Evolutionary conservation across 92 coral and sea anemone genomes (phyloP).

Genomic region (Muricea muricata): DNA sequence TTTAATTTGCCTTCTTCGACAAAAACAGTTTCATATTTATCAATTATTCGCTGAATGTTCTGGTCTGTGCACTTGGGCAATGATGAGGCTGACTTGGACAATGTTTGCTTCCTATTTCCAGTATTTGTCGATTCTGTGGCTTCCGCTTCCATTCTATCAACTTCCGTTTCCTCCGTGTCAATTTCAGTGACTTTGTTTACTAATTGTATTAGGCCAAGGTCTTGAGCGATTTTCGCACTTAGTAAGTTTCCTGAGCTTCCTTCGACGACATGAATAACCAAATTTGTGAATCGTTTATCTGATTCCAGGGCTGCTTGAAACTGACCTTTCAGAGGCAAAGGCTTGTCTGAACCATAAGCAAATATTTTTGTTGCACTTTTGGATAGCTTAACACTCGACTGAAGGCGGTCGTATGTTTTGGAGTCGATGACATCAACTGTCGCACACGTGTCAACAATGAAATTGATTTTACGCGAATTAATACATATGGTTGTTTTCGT

Average conservation of each 20-base stretch:
- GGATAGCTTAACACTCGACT: not conserved
- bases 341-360: slow-evolving; percentile 36
- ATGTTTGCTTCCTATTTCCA: no score
- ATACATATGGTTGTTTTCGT: slow-evolving; percentile 1
- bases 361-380: not conserved
- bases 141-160: not conserved
- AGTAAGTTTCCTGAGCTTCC: slow-evolving; percentile 38
- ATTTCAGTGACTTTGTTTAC: not conserved
- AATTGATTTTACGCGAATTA: not conserved
- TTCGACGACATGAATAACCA: slow-evolving; percentile 38
- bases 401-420: slow-evolving; percentile 25
- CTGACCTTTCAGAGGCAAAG: slow-evolving; percentile 13
- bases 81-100: no score
- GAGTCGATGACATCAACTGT: slow-evolving; percentile 48
- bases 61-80: not conserved
- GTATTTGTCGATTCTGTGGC: no score
- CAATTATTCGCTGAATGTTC: not conserved
- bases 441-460: slow-evolving; percentile 39
- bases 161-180: not conserved
- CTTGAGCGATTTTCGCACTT: slow-evolving; percentile 47
- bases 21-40: not conserved
- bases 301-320: slow-evolving; percentile 26
- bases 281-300: slow-evolving; percentile 20
- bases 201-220: slow-evolving; percentile 31
- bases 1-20: not conserved